Percentiles rank a stretch among this genome's conserved stretches.
Evolutionary conservation across 2,888 invertebrate species (phyloP).

Genomic region (Drosophila greeni): DNA sequence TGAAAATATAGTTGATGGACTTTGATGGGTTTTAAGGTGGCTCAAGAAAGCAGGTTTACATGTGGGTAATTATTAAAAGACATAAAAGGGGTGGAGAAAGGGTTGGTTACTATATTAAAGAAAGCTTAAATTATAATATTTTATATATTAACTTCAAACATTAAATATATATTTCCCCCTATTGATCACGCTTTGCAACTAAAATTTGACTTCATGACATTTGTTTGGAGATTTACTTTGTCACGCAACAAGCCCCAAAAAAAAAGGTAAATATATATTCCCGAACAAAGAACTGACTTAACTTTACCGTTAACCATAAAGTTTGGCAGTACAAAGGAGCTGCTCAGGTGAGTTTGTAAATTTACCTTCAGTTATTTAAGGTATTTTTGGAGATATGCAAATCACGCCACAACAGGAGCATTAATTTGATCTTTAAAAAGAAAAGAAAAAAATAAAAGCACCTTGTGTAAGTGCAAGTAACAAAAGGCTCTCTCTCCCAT

Average conservation of each 20-base stretch:
- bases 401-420: conserved; percentile 16
- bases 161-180: too few relatives aligned
- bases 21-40: conserved; percentile 22
- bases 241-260: conserved; percentile 7
- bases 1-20: neutral
- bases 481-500: conserved; percentile 45
- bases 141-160: too few relatives aligned
- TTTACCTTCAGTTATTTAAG: conserved; percentile 15
- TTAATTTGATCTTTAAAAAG: conserved; percentile 15
- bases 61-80: neutral
- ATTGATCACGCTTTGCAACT: neutral
- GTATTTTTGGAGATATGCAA: conserved; percentile 33
- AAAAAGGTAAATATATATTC: neutral
- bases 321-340: conserved; percentile 3
- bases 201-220: neutral
- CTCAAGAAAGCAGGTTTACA: neutral
- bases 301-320: conserved; percentile 9
- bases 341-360: conserved; percentile 7
- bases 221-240: neutral
- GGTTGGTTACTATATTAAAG: neutral
- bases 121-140: neutral
- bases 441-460: neutral
- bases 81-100: neutral
- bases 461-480: conserved; percentile 35
- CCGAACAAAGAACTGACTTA: conserved; percentile 25